These are phyloP conservation scores for Cliona cf. orientalis DNA, from an alignment of 37 sponge, comb jelly and placozoan genomes.

Conservation along the genomic window DNA sequence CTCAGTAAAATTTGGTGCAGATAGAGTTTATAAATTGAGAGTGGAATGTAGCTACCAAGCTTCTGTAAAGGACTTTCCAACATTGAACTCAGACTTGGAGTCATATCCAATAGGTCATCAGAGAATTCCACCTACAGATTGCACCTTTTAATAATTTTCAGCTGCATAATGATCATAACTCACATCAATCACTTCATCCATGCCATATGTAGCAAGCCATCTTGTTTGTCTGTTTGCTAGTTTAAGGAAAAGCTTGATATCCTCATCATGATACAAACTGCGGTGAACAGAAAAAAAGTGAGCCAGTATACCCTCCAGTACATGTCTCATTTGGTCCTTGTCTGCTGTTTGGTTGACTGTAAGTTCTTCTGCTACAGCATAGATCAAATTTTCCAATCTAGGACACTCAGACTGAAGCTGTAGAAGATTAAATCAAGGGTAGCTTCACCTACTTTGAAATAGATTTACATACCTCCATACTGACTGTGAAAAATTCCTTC, in stretches of 20 bases:
- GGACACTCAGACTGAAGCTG: constrained; percentile 24
- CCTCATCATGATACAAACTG: constrained; percentile 16
- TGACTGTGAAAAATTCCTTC: constrained; percentile 32
- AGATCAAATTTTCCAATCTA: constrained; percentile 19
- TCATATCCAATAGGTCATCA: constrained; percentile 5
- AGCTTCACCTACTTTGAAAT: no score
- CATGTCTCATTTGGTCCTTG: not conserved
- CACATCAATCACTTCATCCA: constrained; percentile 11
- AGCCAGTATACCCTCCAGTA: constrained; percentile 43
- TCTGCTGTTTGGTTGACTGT: not conserved
- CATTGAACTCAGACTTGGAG: no score
- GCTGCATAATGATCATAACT: not conserved
- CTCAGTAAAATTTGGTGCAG: constrained; percentile 40
- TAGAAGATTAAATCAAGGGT: no score
- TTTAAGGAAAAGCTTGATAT: constrained; percentile 59
- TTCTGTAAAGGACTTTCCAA: not conserved
- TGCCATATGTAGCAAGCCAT: constrained; percentile 34
- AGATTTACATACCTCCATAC: constrained; percentile 45
- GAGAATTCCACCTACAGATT: constrained; percentile 27
- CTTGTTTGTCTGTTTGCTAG: constrained; percentile 45
- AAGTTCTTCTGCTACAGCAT: constrained; percentile 5
- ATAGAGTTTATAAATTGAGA: constrained; percentile 45
- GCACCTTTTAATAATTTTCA: not conserved
- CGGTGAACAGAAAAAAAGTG: constrained; percentile 66
- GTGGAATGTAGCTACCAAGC: constrained; percentile 21